phyloP scores from a whole-genome alignment of 2,888 invertebrate species.

The Ormia ochracea region DNA sequence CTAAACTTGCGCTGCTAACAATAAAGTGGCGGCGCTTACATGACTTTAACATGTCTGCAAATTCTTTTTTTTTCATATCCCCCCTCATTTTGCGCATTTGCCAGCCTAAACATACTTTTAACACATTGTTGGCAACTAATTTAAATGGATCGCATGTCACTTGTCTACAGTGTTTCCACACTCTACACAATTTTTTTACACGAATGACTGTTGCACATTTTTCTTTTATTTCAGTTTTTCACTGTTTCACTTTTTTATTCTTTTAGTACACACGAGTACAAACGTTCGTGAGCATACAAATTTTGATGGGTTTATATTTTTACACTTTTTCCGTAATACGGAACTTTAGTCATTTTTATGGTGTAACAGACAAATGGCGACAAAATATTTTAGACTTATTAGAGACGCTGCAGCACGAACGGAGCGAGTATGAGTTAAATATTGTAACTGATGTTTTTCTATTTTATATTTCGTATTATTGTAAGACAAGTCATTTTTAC shows the following conservation, averaged over 20 bases:
- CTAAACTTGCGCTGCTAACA: slow-evolving; percentile 30
- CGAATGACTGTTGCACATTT: background rate
- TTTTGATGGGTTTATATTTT: background rate
- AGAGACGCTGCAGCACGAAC: background rate
- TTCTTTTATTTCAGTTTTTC: background rate
- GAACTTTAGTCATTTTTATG: slow-evolving; percentile 10
- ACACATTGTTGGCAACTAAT: slow-evolving; percentile 75
- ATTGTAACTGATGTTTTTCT: background rate
- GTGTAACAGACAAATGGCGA: slow-evolving; percentile 44
- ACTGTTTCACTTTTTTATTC: background rate
- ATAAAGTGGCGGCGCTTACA: slow-evolving; percentile 59
- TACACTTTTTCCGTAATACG: background rate
- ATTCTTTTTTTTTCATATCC: slow-evolving; percentile 31
- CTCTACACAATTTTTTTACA: slow-evolving; percentile 34
- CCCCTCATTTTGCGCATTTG: slow-evolving; percentile 34
- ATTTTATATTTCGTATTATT: background rate
- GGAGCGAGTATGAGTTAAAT: background rate
- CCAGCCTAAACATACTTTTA: slow-evolving; percentile 68
- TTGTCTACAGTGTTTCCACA: slow-evolving; percentile 59
- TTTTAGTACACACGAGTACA: background rate
- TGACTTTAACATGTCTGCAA: slow-evolving; percentile 58
- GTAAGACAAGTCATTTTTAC: no score
- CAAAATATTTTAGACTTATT: slow-evolving; percentile 36
- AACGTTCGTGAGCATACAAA: no score
- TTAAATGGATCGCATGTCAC: slow-evolving; percentile 71